phyloP scores from a whole-genome alignment of 2,888 invertebrate genomes.

The Thyatira batis region DNA sequence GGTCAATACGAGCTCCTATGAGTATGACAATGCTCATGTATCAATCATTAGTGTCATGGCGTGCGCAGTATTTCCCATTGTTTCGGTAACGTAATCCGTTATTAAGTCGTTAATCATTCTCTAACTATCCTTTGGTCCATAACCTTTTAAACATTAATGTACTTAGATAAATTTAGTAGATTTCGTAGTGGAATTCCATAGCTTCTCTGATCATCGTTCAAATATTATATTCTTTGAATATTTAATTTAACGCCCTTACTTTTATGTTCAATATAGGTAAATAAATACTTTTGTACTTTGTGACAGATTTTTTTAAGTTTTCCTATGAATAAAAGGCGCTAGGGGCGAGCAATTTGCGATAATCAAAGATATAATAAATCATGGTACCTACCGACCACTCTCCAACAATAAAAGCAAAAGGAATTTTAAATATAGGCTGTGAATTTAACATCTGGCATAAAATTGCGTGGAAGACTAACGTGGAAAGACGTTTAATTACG shows the following conservation, averaged over 20 bases:
- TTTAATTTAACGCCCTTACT: no score
- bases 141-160: background rate
- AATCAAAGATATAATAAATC: background rate
- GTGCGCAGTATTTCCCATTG: conserved; percentile 2
- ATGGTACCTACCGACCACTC: background rate
- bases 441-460: background rate
- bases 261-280: no score
- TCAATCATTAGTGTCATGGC: conserved; percentile 10
- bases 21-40: background rate
- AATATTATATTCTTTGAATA: no score
- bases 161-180: background rate
- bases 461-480: background rate
- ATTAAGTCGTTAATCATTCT: conserved; percentile 3
- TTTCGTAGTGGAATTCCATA: no score
- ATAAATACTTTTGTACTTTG: no score
- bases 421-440: background rate
- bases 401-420: background rate
- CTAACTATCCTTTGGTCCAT: background rate
- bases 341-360: background rate
- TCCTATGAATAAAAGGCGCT: background rate
- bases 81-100: conserved; percentile 5
- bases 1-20: background rate
- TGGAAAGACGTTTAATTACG: conserved; percentile 1
- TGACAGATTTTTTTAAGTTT: no score
- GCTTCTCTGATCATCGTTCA: no score